Percentiles rank a stretch among this genome's conserved stretches.
Evolutionary conservation across 2,888 invertebrate species (phyloP).

Genomic region (Metalampra italica): DNA sequence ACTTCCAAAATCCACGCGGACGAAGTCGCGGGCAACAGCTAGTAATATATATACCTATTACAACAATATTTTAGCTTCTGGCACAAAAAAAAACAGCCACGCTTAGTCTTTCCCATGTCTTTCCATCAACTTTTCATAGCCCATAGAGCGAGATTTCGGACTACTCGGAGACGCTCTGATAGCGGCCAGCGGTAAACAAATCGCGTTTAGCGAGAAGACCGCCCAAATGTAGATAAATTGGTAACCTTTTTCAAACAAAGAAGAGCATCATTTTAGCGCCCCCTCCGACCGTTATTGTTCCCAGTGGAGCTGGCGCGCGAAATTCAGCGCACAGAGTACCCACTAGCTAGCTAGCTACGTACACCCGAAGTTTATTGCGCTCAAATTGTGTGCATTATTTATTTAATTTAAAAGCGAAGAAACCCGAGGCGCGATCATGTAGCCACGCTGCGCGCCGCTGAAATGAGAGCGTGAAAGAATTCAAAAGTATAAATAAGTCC

Average conservation of each 20-base stretch:
- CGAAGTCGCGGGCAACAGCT: too few relatives aligned
- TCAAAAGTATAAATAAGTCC: conserved; percentile 27
- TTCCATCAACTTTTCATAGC: too few relatives aligned
- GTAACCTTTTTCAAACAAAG: neutral
- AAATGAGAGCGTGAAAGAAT: conserved; percentile 48
- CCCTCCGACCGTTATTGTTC: conserved; percentile 62
- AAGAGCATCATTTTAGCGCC: conserved; percentile 40
- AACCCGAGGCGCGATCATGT: conserved; percentile 61
- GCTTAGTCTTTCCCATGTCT: too few relatives aligned
- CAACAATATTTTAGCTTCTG: too few relatives aligned
- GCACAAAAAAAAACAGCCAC: too few relatives aligned
- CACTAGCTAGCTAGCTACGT: conserved; percentile 47
- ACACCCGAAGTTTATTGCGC: conserved; percentile 69
- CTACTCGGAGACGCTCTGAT: too few relatives aligned
- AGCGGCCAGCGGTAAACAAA: too few relatives aligned
- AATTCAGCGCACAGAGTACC: conserved; percentile 57
- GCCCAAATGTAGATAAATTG: too few relatives aligned
- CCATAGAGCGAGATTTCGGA: too few relatives aligned
- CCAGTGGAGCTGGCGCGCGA: conserved; percentile 58
- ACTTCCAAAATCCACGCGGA: too few relatives aligned
- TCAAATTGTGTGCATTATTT: conserved; percentile 77
- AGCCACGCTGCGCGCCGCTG: conserved; percentile 38
- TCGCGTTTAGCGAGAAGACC: too few relatives aligned
- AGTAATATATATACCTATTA: too few relatives aligned
- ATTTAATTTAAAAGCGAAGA: conserved; percentile 78